Percentiles rank a stretch among this genome's conserved stretches.
Evolutionary conservation across 2,797 vertebrate genomes (phyloP).

Genomic region (Prunella strophiata): DNA sequence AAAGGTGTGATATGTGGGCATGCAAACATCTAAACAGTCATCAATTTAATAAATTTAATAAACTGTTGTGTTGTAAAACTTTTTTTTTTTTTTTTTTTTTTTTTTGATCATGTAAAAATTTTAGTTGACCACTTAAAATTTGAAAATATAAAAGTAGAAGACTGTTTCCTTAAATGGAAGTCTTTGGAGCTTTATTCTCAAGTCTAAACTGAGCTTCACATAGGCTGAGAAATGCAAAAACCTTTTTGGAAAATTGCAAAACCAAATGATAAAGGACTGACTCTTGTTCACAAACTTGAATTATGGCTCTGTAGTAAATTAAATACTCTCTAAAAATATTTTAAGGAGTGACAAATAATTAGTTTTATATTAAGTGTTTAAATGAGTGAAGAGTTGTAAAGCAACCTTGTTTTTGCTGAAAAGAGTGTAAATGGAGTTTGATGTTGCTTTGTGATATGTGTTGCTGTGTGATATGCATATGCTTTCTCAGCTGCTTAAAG

Average conservation of each 20-base stretch:
- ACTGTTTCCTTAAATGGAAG: not conserved
- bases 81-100: not conserved
- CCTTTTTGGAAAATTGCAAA: not conserved
- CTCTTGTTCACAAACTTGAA: not conserved
- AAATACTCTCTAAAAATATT: conserved; percentile 17
- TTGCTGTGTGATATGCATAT: not conserved
- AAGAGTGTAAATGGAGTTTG: not conserved
- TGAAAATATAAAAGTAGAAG: not conserved
- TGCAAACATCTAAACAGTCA: not conserved
- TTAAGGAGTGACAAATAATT: not conserved
- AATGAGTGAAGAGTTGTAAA: not conserved
- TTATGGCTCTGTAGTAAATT: not conserved
- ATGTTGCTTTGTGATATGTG: not conserved
- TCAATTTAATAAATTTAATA: not conserved
- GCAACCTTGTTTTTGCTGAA: not conserved
- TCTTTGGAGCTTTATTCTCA: not conserved
- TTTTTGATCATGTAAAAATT: not conserved
- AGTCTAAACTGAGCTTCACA: not conserved
- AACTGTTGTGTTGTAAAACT: not conserved
- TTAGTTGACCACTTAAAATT: not conserved
- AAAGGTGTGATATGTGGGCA: not conserved
- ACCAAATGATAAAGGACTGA: not conserved
- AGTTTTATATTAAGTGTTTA: conserved; percentile 3
- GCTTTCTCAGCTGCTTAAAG: not conserved
- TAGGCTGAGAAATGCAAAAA: not conserved